Evolutionary conservation across 2,888 invertebrate species (phyloP), one percentile per base, ranked within the genome.

Genomic region (Acanthosepion esculentum): DNA sequence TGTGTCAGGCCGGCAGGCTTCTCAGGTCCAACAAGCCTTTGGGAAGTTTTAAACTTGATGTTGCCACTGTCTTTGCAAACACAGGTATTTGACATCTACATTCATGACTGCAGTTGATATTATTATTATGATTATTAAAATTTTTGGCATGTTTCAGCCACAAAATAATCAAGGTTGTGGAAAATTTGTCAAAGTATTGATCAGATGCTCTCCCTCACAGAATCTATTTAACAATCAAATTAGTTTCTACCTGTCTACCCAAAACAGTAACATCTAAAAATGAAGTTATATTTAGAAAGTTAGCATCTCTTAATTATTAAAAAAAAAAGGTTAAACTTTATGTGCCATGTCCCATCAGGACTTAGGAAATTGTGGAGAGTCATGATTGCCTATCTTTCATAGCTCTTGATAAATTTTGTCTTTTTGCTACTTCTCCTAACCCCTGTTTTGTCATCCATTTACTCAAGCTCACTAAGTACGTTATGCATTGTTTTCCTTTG

Each of bases 1-100:
- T 96, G 91, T 96, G 96, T 96, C 96, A 96, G 95, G 96, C 96
- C 10, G 96, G 97, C 91, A 96, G 96, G 55, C 95, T 97, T 53
- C 96, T 97, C 59, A 96, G 96, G 95, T 96, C 98, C 96, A 98
- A 99, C 98, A 98, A 98, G 98, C 98, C 99, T 96, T 98, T 99
- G 97, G 99, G 97, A 94, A 96, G 96, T 94, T 97, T 97, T 96
- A 97, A 97, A 96, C 98, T 98, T 98, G 98, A 98, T 97, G 98
- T 98, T 96, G 98, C 98, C 97, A 98, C 98, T 91, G 98, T 98
- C 96, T 98, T 98, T 97, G 98, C 98, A 97, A 98, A 98, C 96
- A 98, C 98, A 97, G 98, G 98, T 98, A 98, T 96, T 94, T 94
- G 48, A 53, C 91, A 94, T 91, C 29, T 91, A 91, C 41, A 20